Conservation (phyloP, 2,113 vertebrate species). For the Atherinomorus stipes region DNA sequence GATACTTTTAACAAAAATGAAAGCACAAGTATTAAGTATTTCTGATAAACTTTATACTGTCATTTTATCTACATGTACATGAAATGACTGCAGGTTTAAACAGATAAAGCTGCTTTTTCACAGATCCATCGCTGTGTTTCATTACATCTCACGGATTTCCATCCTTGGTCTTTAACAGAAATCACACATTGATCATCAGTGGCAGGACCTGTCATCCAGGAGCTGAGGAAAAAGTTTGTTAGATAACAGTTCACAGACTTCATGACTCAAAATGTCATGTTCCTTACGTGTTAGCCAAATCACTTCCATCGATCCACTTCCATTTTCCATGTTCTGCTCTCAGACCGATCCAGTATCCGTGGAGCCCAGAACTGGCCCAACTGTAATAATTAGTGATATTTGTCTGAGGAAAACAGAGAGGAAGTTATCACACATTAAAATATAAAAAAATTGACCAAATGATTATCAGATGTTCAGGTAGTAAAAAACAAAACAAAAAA, state of each 20-base stretch:
- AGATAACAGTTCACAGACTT: not conserved
- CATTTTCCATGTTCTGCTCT: conserved; percentile 23
- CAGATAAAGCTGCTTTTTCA: not conserved
- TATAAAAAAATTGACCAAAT: no score
- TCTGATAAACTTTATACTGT: no score
- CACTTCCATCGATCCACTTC: conserved; percentile 46
- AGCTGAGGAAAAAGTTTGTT: conserved; percentile 11
- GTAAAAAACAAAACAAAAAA: no score
- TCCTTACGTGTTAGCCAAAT: conserved; percentile 14
- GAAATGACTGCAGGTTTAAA: conserved; percentile 18
- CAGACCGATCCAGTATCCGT: conserved; percentile 43
- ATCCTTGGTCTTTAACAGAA: accelerated
- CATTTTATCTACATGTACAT: no score
- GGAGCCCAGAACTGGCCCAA: accelerated
- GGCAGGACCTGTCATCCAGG: not conserved
- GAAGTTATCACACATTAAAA: no score
- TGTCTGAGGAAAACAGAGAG: not conserved
- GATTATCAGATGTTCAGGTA: no score
- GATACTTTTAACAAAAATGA: no score
- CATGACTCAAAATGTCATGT: not conserved
- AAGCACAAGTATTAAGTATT: no score
- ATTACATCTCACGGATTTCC: conserved; percentile 12
- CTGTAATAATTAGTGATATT: accelerated
- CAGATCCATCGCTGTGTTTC: not conserved
- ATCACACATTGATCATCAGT: not conserved